Conservation (phyloP, 2,888 invertebrate genomes). For the Trachelus troglodyta region DNA sequence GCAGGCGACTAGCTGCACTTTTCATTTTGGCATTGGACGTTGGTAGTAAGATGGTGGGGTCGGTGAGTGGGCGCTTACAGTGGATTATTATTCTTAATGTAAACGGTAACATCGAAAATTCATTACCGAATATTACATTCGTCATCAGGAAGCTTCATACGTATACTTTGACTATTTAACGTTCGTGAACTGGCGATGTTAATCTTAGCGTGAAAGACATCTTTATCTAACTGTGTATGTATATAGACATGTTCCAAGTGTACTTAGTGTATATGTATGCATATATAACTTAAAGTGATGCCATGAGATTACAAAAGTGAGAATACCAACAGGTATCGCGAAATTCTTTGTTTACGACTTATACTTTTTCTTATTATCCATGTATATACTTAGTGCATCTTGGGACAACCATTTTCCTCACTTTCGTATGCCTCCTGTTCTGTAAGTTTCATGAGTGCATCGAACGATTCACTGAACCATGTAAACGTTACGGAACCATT, state of each 20-base stretch:
- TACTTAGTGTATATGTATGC: neutral
- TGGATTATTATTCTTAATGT: neutral
- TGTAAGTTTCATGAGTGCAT: neutral
- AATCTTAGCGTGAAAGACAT: neutral
- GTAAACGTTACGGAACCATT: neutral
- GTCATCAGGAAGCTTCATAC: neutral
- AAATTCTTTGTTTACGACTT: neutral
- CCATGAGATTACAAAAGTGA: neutral
- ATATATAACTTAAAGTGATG: neutral
- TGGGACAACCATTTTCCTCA: neutral
- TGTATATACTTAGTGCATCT: neutral
- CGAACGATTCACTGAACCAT: neutral
- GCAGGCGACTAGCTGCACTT: slow-evolving; percentile 38
- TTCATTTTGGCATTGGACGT: slow-evolving; percentile 45
- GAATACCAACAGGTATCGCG: neutral
- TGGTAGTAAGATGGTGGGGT: neutral
- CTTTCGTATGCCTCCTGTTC: neutral
- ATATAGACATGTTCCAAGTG: neutral
- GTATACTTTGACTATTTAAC: neutral
- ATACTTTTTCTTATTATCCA: neutral
- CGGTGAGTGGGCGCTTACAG: slow-evolving; percentile 23
- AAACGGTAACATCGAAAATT: neutral
- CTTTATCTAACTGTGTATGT: neutral
- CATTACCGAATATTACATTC: neutral
- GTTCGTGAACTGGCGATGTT: neutral